A percentile compares a stretch with the other conserved stretches of the same genome.
Evolutionary conservation across 2,113 vertebrate genomes (phyloP).

Genomic region (Osmerus mordax): DNA sequence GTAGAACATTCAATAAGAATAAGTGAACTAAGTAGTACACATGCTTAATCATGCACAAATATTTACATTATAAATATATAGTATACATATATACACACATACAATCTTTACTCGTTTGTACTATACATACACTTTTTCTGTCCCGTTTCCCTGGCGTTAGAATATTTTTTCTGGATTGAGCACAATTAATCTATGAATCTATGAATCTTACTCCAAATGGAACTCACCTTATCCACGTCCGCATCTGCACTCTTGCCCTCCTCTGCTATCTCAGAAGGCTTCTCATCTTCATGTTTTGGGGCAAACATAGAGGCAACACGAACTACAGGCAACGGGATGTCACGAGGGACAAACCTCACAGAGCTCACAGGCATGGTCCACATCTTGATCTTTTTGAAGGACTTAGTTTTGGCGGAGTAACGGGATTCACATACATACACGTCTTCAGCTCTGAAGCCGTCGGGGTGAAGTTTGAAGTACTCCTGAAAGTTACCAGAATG

Average conservation of each 20-base stretch:
- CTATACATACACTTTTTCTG: too few species aligned
- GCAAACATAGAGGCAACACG: slow-evolving; percentile 97
- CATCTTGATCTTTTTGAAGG: slow-evolving; percentile 98
- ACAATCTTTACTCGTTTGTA: too few species aligned
- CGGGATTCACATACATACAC: slow-evolving; percentile 97
- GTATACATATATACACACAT: too few species aligned
- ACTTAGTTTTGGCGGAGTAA: slow-evolving; percentile 96
- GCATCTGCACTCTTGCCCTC: slow-evolving; percentile 79
- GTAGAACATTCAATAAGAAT: too few species aligned
- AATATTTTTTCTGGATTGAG: too few species aligned
- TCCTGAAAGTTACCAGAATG: slow-evolving; percentile 70
- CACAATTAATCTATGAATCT: background rate
- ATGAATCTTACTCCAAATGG: too few species aligned
- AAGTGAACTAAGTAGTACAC: too few species aligned
- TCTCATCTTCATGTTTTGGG: slow-evolving; percentile 87
- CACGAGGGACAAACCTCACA: slow-evolving; percentile 87
- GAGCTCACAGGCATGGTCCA: slow-evolving; percentile 98
- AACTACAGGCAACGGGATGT: slow-evolving; percentile 91
- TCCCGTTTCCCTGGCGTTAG: too few species aligned
- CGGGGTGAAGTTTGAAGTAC: slow-evolving; percentile 96
- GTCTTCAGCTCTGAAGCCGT: slow-evolving; percentile 89
- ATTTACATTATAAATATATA: too few species aligned
- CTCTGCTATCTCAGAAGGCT: slow-evolving; percentile 76
- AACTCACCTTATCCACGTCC: slow-evolving; percentile 69
- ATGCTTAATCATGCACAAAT: too few species aligned